Base-by-base conservation (phyloP, 2,888 invertebrate genomes). In the Drosophila niveifrons region DNA sequence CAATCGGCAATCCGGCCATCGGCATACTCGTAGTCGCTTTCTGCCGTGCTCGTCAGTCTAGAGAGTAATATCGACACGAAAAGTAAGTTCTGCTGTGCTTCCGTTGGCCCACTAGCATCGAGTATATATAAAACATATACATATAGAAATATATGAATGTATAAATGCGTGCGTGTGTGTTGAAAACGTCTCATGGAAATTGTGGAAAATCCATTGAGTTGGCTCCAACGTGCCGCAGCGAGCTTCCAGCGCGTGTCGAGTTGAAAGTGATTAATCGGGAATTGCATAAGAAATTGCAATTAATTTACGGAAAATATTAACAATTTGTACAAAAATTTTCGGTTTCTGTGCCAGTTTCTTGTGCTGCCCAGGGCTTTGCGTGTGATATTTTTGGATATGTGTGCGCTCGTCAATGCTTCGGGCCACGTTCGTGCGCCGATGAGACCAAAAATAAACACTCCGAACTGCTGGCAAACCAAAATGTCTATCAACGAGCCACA, bases 31-130 rank as follows among this genome's bases (percentile, higher is more conserved):
- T 75, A 75, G 78, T 65, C 63, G 80, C 69, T 52, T 55, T 59
- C 34, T 44, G 28, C 47, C 64, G 65, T 64, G 69, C 75, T 75
- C 82, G 84, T 88, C 88, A 92, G 92, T 91, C 91, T 91, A 86
- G 89, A 90, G 91, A 89, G 91, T 90, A 91, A 90, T 90, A 90
- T 91, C 91, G 91, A 91, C 91, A 91, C 91, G 91, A 91, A 88
- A 90, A 91, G 91, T 91, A 91, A 91, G 91, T 90, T 88, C 63
- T 87, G 70, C 72, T 64, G 48, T 84, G 76, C 72, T 74, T 70
- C 81, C 72, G 75, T 73, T 68, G 75, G 73, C 79, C 75, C 72
- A 78, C 72, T 67, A 58, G 48, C 64, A 70, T 84, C 82, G 79
- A 87, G 79, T 82, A 84, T 86, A 82, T 17, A 88, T 87, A 68